A percentile compares a stretch with the other conserved stretches of the same genome.
phyloP scores from a whole-genome alignment of 2,113 vertebrate genomes.

The Otis tarda region DNA sequence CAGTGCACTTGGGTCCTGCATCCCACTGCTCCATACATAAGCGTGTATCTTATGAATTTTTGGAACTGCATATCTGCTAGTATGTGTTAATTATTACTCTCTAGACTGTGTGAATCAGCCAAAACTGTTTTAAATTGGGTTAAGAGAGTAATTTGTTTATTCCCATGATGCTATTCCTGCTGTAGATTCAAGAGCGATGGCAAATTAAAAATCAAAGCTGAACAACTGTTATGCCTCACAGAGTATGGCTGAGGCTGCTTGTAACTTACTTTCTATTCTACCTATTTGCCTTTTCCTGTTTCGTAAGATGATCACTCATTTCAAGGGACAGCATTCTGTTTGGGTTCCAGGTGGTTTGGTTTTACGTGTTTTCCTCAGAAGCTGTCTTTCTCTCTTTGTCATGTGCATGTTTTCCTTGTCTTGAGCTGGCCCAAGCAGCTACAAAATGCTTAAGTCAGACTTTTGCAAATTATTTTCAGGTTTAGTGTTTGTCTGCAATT shows the following conservation, averaged over 20 bases:
- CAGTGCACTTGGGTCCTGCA: not conserved
- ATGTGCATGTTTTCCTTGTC: not conserved
- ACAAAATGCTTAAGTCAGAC: not conserved
- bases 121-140: not conserved
- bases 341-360: not conserved
- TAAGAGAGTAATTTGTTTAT: constrained; percentile 8
- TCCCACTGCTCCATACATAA: not conserved
- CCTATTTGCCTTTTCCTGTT: not conserved
- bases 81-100: not conserved
- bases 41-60: not conserved
- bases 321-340: not conserved
- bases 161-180: not conserved
- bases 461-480: not conserved
- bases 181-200: not conserved
- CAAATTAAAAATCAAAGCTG: not conserved
- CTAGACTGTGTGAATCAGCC: not conserved
- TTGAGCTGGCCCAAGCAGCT: not conserved
- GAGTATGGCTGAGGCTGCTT: not conserved
- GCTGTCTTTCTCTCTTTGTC: not conserved
- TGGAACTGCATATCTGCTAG: not conserved
- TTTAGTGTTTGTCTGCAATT: not conserved
- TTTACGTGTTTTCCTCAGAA: not conserved
- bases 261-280: not conserved
- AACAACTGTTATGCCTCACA: not conserved
- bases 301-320: not conserved